Evolutionary conservation across 2,888 invertebrate genomes (phyloP), one percentile per base, ranked within the genome.

Genomic region (Xestia xanthographa): DNA sequence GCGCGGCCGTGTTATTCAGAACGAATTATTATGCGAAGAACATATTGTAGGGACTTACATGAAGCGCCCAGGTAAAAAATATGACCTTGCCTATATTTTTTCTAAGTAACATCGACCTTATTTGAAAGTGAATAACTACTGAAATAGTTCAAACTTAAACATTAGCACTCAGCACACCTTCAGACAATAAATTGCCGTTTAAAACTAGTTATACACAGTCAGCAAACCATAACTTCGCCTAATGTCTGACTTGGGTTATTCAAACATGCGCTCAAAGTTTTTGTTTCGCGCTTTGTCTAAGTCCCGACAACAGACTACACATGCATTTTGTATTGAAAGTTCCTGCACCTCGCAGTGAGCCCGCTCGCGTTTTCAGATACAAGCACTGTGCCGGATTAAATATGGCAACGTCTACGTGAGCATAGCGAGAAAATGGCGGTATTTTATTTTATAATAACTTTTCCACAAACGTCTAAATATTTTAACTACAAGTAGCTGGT

Each of bases 311-410:
- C 72, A 78, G 73, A 73, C 76, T 79, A 71, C 65, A 73, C 77
- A 84, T 83, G 71, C 83, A 81, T 83, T 84, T 84, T 81, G 77
- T 77, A 83, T 80, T 80, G 84, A 84, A 77, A 83, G 68, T 75
- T 71, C 66, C 60, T 66, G 69, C 72, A 78, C 82, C 70, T 82
- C 66, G 50, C 22, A 79, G 66, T 58, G 73, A 58, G 84, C 66
- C 34, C 14, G 50, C 72, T 63, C 38, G 60, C 45, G 58, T 83
- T 77, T 66, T 17, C 80, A 63, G 34, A 66, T 68, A 73, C 65
- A 71, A 62, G 58, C 48, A 65, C 48, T 75, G 66, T 65, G 43
- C 69, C 0, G 66, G 68, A 67, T 73, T 84, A 60, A 80, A 80
- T 84, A 73, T 77, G 58, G 63, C 65, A 73, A 68, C 53, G 60